These are phyloP conservation scores for Nesidiocoris tenuis DNA, from an alignment of 2,888 invertebrate species.

Conservation along the genomic window DNA sequence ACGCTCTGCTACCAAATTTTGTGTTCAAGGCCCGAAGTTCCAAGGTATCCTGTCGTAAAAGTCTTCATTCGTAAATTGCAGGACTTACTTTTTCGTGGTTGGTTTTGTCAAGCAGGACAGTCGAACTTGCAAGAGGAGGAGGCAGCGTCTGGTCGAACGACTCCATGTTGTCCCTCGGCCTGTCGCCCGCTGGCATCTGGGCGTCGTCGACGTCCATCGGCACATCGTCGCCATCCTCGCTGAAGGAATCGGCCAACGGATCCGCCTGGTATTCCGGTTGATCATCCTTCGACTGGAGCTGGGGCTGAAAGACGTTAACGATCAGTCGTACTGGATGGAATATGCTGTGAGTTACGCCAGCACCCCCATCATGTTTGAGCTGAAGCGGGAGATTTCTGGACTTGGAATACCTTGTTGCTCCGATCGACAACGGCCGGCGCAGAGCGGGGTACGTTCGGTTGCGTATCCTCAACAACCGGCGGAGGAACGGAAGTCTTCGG, in stretches of 20 bases:
- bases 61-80: too few relatives aligned
- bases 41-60: too few relatives aligned
- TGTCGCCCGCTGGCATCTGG: background rate
- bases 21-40: too few relatives aligned
- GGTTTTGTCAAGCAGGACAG: background rate
- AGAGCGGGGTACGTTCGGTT: background rate
- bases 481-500: constrained; percentile 24
- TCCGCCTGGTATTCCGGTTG: background rate
- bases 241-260: background rate
- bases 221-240: background rate
- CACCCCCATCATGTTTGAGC: too few relatives aligned
- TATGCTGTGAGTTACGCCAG: too few relatives aligned
- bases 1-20: too few relatives aligned
- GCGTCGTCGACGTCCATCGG: background rate
- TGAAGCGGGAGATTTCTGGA: too few relatives aligned
- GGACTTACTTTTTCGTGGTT: background rate
- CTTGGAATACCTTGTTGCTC: constrained; percentile 43
- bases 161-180: background rate
- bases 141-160: background rate
- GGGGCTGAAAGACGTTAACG: too few relatives aligned
- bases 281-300: background rate
- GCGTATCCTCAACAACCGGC: constrained; percentile 7
- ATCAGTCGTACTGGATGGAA: too few relatives aligned
- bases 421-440: constrained; percentile 27
- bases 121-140: background rate